A percentile compares a stretch with the other conserved stretches of the same genome.
These are phyloP conservation scores for Coccyzus lansbergi DNA, from an alignment of 2,797 vertebrate genomes.

Conservation along the genomic window DNA sequence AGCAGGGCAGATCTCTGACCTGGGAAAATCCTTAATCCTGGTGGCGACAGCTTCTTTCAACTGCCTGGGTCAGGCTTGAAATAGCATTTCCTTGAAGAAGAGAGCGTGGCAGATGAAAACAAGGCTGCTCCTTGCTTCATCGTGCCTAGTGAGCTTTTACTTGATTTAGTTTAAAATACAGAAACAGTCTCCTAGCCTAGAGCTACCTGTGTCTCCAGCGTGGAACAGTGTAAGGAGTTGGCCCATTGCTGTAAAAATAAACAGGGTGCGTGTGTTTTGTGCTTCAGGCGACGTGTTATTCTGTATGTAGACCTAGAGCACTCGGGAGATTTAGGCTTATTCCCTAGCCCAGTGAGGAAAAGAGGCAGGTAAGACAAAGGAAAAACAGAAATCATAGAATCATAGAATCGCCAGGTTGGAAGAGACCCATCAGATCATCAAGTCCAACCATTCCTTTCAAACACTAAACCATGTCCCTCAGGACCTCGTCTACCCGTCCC, in stretches of 20 bases:
- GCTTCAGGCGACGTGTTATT: background rate
- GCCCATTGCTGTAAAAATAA: background rate
- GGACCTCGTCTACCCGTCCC: no score
- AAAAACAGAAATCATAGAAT: no score
- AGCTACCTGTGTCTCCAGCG: background rate
- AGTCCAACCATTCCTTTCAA: no score
- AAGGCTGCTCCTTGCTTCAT: background rate
- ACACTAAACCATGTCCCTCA: no score
- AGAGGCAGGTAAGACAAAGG: background rate
- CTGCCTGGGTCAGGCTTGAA: slow-evolving; percentile 44
- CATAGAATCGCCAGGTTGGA: no score
- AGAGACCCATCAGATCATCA: no score
- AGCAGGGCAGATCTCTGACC: slow-evolving; percentile 51
- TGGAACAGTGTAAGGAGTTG: background rate
- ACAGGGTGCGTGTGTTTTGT: background rate
- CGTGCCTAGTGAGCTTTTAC: background rate
- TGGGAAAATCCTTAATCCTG: slow-evolving; percentile 61
- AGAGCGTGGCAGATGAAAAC: background rate
- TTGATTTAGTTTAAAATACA: background rate
- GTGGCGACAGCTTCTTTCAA: slow-evolving; percentile 43
- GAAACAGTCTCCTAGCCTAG: background rate
- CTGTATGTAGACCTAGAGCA: background rate
- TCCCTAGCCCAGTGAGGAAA: background rate
- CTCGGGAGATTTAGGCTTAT: background rate
- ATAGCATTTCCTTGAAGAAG: slow-evolving; percentile 21